These are phyloP conservation scores for Daubentonia madagascariensis DNA, from an alignment of 2,113 vertebrate species.

Conservation along the genomic window DNA sequence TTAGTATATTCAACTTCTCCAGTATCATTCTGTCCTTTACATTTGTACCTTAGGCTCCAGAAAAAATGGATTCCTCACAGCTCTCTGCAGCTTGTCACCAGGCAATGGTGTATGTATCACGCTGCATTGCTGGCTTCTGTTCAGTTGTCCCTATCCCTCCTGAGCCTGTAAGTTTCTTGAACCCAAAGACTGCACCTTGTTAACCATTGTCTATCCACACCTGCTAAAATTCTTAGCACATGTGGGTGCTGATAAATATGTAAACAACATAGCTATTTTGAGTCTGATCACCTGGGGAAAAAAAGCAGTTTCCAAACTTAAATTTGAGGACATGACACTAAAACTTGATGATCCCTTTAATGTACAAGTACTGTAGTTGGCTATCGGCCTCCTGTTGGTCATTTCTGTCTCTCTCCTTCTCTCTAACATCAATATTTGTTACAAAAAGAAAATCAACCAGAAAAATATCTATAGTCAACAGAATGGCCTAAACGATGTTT, in stretches of 20 bases:
- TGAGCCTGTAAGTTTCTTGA: background rate
- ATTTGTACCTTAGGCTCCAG: background rate
- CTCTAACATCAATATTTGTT: conserved; percentile 16
- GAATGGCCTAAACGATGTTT: background rate
- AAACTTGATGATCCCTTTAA: background rate
- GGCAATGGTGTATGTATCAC: fast-evolving
- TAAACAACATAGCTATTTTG: background rate
- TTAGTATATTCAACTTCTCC: background rate
- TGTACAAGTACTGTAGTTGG: background rate
- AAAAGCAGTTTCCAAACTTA: background rate
- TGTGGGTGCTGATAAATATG: background rate
- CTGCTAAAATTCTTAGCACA: background rate
- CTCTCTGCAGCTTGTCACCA: background rate
- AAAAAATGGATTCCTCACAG: background rate
- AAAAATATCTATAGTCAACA: conserved; percentile 34
- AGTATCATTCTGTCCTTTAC: background rate
- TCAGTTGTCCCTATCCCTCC: background rate
- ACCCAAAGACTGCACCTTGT: background rate
- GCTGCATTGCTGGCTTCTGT: background rate
- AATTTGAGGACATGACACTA: background rate
- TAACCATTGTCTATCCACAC: background rate
- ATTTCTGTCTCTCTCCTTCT: background rate
- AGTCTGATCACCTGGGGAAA: background rate
- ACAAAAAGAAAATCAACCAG: background rate
- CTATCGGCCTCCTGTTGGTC: background rate